These are phyloP conservation scores for Xerus rutilus DNA, from an alignment of 2,797 vertebrate genomes.

Conservation along the genomic window DNA sequence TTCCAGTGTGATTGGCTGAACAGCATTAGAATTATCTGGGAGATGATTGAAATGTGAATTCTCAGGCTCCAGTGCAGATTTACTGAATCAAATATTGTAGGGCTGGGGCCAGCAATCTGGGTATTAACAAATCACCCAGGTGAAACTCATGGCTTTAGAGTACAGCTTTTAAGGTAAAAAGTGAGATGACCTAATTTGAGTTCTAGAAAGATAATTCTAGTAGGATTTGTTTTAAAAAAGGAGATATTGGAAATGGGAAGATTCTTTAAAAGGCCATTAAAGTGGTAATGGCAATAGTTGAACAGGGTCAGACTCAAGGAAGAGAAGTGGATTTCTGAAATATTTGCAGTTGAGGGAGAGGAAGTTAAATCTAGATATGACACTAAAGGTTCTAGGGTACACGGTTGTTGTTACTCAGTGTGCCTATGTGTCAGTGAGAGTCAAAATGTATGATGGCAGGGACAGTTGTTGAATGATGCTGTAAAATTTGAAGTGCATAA, in stretches of 20 bases:
- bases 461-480: not conserved
- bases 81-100: not conserved
- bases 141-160: not conserved
- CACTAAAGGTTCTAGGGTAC: not conserved
- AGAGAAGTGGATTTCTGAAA: conserved; percentile 26
- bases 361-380: not conserved
- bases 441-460: not conserved
- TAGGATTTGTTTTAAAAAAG: not conserved
- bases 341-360: not conserved
- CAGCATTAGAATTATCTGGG: not conserved
- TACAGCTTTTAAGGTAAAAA: not conserved
- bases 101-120: too few species aligned
- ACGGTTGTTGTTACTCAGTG: not conserved
- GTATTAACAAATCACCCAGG: not conserved
- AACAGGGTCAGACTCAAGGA: not conserved
- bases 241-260: not conserved
- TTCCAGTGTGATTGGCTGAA: not conserved
- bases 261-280: not conserved
- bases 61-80: not conserved
- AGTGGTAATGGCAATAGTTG: not conserved
- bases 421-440: not conserved
- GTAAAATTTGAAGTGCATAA: not conserved
- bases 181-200: not conserved
- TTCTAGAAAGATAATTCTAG: conserved; percentile 34
- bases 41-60: not conserved